These are phyloP conservation scores for Brachyrhaphis roseni DNA, from an alignment of 2,797 vertebrate species.

Conservation along the genomic window DNA sequence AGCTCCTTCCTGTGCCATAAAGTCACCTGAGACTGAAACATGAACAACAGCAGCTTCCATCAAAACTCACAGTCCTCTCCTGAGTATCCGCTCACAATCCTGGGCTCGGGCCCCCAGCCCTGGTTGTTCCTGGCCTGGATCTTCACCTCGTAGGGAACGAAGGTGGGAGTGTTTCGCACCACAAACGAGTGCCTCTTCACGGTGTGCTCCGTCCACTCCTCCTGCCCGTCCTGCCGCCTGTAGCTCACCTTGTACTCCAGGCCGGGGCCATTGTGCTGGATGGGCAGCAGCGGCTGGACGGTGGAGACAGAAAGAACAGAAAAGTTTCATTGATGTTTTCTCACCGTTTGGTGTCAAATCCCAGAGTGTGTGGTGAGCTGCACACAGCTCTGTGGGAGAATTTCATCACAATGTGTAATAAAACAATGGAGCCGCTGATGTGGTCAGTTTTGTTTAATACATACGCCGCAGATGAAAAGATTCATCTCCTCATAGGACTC, in stretches of 20 bases:
- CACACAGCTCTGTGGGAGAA: constrained; percentile 23
- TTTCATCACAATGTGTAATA: constrained; percentile 53
- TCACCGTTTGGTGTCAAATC: constrained; percentile 39
- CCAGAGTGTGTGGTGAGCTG: constrained; percentile 48
- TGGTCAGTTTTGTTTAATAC: constrained; percentile 56
- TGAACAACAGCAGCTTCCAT: neutral
- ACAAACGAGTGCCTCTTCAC: constrained; percentile 89
- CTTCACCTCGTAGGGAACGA: constrained; percentile 92
- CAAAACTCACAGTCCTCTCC: constrained; percentile 92
- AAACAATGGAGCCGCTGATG: constrained; percentile 65
- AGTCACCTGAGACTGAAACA: neutral
- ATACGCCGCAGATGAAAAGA: constrained; percentile 60
- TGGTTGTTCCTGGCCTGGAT: constrained; percentile 90
- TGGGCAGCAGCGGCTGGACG: constrained; percentile 85
- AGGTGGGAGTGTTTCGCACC: constrained; percentile 90
- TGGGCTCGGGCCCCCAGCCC: constrained; percentile 89
- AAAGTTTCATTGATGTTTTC: constrained; percentile 42
- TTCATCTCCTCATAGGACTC: constrained; percentile 50
- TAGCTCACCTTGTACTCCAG: constrained; percentile 94
- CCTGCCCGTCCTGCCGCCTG: constrained; percentile 81
- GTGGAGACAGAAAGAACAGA: constrained; percentile 15
- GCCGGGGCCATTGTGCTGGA: constrained; percentile 91
- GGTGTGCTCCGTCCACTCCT: constrained; percentile 87
- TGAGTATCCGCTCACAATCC: constrained; percentile 86
- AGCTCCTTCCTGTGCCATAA: neutral